phyloP scores from a whole-genome alignment of 2,888 invertebrate species.

The Criorhina ranunculi region DNA sequence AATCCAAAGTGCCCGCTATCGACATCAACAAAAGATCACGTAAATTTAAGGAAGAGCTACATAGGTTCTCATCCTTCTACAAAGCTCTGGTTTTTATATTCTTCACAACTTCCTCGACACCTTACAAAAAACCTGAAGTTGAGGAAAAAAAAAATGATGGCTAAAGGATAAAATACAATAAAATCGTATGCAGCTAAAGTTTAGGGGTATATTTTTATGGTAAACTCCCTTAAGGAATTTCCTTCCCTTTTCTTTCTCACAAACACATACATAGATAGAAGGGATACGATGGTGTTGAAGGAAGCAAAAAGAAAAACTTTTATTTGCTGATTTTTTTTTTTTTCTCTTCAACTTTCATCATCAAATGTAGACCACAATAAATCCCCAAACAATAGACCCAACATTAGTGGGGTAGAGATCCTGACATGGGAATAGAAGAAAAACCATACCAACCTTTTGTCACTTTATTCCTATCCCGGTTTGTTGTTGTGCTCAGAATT shows the following conservation, averaged over 20 bases:
- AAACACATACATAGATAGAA: neutral
- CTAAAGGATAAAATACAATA: conserved; percentile 15
- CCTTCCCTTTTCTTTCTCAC: neutral
- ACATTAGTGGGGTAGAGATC: neutral
- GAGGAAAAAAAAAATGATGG: conserved; percentile 6
- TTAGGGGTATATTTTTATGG: conserved; percentile 39
- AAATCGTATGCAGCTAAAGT: conserved; percentile 45
- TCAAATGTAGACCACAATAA: conserved; percentile 66
- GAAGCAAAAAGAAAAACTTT: conserved; percentile 28
- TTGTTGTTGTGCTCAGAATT: conserved; percentile 17
- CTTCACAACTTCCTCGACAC: too few relatives aligned
- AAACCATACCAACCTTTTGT: conserved; percentile 29
- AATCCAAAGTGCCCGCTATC: too few relatives aligned
- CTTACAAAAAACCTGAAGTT: neutral
- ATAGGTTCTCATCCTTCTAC: too few relatives aligned
- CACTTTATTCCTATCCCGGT: conserved; percentile 20
- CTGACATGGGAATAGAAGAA: conserved; percentile 25
- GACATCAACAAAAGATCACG: too few relatives aligned
- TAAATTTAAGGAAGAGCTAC: too few relatives aligned
- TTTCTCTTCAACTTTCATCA: conserved; percentile 43
- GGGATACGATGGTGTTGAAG: too few relatives aligned
- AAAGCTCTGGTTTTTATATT: too few relatives aligned
- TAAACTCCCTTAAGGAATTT: conserved; percentile 36
- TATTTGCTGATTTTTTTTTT: conserved; percentile 49
- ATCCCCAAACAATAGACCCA: conserved; percentile 46